These are phyloP conservation scores for Sphyrna mokarran DNA, from an alignment of 2,113 vertebrate species.

Conservation along the genomic window DNA sequence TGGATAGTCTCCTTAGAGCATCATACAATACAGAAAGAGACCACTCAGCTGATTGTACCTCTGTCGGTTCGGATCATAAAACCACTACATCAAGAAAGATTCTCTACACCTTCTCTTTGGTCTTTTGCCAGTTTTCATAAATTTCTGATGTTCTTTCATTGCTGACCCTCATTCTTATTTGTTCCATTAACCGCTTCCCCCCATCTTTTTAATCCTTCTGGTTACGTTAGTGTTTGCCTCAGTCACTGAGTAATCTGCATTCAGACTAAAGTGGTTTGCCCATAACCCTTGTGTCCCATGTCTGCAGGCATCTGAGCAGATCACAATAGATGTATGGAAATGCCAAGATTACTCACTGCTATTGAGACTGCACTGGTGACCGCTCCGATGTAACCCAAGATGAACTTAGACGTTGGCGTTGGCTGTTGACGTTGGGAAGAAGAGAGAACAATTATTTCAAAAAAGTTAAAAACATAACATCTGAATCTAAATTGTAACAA, in stretches of 20 bases:
- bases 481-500: neutral
- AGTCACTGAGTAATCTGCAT: neutral
- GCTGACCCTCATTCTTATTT: neutral
- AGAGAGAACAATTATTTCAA: neutral
- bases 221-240: neutral
- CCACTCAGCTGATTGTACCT: neutral
- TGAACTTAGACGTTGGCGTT: constrained; percentile 72
- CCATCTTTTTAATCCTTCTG: neutral
- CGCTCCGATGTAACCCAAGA: constrained; percentile 82
- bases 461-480: neutral
- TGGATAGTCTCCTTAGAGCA: neutral
- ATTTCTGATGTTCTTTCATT: neutral
- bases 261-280: neutral
- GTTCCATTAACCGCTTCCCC: neutral
- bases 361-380: constrained; percentile 88
- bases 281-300: neutral
- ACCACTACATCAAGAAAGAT: neutral
- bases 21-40: neutral
- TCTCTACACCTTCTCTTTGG: neutral
- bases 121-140: neutral
- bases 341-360: constrained; percentile 70
- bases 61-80: neutral
- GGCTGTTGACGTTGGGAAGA: constrained; percentile 57
- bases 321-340: neutral
- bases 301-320: neutral